Base-by-base conservation (phyloP, 1,140 invertebrate species). In the Sinonovacula constricta region DNA sequence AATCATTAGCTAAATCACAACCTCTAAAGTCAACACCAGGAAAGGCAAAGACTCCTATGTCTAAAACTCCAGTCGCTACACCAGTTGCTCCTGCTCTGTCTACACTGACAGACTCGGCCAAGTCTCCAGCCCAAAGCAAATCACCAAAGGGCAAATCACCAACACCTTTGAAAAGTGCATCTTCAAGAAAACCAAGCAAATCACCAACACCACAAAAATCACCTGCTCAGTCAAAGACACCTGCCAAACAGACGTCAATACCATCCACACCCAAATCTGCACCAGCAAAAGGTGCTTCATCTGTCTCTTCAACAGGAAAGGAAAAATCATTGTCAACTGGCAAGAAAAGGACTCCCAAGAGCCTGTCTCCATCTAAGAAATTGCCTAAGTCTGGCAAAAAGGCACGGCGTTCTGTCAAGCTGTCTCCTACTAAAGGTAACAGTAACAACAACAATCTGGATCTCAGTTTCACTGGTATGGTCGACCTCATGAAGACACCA, bases 401-500 rank as follows among this genome's bases (percentile, higher is more conserved):
- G n/a, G n/a, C n/a, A n/a, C n/a, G n/a, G n/a, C n/a, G n/a, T n/a
- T n/a, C n/a, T n/a, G n/a, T n/a, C n/a, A n/a, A n/a, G n/a, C 39
- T 10, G 39, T 10, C 39, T 15, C n/a, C 57, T 45, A 34, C 45
- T 60, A 24, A 53, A 31, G 5, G 24, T 39, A 5, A n/a, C 59
- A 45, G 22, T 7, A 68, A 57, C 22, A 68, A 60, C 28, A 36
- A 36, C 33, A 31, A 28, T 26, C 28, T 34, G 30, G 66, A 68
- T 66, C n/a, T 56, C 2, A 83, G 80, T 71, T 81, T 80, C 26
- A 76, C 78, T 54, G 82, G 82, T 54, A 22, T 83, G 2, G 45
- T 69, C 18, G 74, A 79, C 26, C 30, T 85, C 39, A 54, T 85
- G 36, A 79, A 54, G 5, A 80, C 84, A 14, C 82, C 84, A 34